Base-by-base conservation (phyloP, 2,888 invertebrate genomes). In the Caenorhabditis becei region DNA sequence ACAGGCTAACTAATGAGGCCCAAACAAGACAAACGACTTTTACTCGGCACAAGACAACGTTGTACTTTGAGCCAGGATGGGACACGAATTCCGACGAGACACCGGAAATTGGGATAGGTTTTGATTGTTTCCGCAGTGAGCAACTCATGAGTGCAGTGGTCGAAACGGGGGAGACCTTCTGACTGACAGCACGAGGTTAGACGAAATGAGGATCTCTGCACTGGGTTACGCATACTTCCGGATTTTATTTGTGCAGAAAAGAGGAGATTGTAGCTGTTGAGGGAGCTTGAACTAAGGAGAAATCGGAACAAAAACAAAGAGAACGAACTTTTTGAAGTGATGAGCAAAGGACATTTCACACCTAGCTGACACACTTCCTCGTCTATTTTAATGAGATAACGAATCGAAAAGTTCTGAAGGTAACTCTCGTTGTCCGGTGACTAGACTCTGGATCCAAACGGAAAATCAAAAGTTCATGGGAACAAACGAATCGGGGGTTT, bases 1-100 rank as follows among this genome's bases (percentile, higher is more conserved):
- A 61, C 44, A 56, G 67, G 59, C 47, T 10, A 32, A 20, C 35
- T 47, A 65, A 51, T 49, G 63, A 65, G 63, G n/a, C n/a, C 20
- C 47, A 47, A n/a, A 47, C 16, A 51, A 32, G 49, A 18, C 16
- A 8, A 14, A 18, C 18, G 18, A 18, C 32, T 32, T 26, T 26
- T n/a, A 11, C 23, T 67, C 58, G 49, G 44, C 49, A 47, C 35
- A 28, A 16, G 14, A 47, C n/a, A 47, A 47, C 18, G n/a, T 70
- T 70, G 70, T n/a, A 70, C 70, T 70, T 61, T 14, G 23, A 32
- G 32, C 32, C 14, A n/a, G 32, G 16, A 28, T 10, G 1, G 14
- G 11, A 3, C 37, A 16, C 10, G 23, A n/a, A n/a, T n/a, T n/a
- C n/a, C n/a, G n/a, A n/a, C n/a, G 35, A 65, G n/a, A 53, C 23